A percentile compares a stretch with the other conserved stretches of the same genome.
phyloP scores from a whole-genome alignment of 2,113 vertebrate genomes.

The Petaurus breviceps region DNA sequence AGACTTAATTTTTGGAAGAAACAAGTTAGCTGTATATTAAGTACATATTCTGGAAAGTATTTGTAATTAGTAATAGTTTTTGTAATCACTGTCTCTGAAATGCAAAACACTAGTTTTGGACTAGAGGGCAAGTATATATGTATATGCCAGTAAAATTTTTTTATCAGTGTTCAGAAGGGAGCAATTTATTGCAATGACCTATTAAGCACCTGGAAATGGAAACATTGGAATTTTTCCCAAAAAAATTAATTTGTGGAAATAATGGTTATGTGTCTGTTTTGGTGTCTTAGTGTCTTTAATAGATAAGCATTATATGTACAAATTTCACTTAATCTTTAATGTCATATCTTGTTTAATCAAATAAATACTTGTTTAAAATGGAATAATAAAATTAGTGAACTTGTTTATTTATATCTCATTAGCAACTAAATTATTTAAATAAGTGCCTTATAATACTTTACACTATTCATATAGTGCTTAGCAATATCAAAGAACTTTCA shows the following conservation, averaged over 20 bases:
- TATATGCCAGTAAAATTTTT: neutral
- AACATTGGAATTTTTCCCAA: neutral
- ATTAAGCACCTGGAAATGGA: neutral
- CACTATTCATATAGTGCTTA: neutral
- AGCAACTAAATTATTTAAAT: neutral
- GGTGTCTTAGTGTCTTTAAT: neutral
- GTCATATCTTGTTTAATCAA: neutral
- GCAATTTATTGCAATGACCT: neutral
- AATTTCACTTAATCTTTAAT: neutral
- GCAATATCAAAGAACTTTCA: neutral
- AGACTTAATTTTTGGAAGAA: constrained; percentile 27
- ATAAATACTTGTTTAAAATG: neutral
- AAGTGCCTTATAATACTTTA: neutral
- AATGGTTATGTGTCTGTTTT: neutral
- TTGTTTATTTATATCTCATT: neutral
- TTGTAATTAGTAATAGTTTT: neutral
- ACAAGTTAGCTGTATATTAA: neutral
- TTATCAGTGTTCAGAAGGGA: neutral
- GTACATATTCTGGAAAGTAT: constrained; percentile 16
- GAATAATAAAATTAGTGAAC: neutral
- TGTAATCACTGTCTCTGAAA: neutral
- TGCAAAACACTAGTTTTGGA: neutral
- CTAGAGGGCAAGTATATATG: neutral
- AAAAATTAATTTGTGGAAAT: neutral
- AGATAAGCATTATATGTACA: neutral